Conservation (phyloP, 2,888 invertebrate species). For the Andrena trimmerana region DNA sequence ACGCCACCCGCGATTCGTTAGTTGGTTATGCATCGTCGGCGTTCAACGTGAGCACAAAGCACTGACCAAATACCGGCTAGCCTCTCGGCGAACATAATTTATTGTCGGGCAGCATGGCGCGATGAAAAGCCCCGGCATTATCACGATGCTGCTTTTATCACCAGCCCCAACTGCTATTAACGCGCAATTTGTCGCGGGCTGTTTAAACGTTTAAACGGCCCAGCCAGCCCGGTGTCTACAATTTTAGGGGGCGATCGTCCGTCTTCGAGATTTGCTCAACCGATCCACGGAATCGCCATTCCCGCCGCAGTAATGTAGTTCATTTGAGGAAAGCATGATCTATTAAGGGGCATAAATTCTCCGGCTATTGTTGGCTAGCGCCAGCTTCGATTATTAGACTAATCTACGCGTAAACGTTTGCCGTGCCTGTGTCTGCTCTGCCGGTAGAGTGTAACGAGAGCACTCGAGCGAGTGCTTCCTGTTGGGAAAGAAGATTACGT, state of each 20-base stretch:
- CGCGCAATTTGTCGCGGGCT: slow-evolving; percentile 53
- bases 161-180: slow-evolving; percentile 33
- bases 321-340: background rate
- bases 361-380: background rate
- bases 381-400: background rate
- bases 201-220: slow-evolving; percentile 34
- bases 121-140: slow-evolving; percentile 61
- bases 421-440: too few relatives aligned
- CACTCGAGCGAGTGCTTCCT: too few relatives aligned
- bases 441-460: too few relatives aligned
- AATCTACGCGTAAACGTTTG: too few relatives aligned
- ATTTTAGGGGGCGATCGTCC: slow-evolving; percentile 12
- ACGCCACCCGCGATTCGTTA: slow-evolving; percentile 56
- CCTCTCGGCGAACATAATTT: slow-evolving; percentile 59
- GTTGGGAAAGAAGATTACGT: too few relatives aligned
- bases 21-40: slow-evolving; percentile 57
- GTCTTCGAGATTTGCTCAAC: slow-evolving; percentile 22
- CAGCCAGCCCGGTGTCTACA: slow-evolving; percentile 14
- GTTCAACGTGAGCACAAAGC: slow-evolving; percentile 52
- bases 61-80: slow-evolving; percentile 50
- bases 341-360: background rate
- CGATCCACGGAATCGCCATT: background rate
- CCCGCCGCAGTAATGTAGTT: background rate
- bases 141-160: slow-evolving; percentile 57
- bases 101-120: slow-evolving; percentile 43